Conservation (phyloP, 2,797 vertebrate species). For the Rhincodon typus region DNA sequence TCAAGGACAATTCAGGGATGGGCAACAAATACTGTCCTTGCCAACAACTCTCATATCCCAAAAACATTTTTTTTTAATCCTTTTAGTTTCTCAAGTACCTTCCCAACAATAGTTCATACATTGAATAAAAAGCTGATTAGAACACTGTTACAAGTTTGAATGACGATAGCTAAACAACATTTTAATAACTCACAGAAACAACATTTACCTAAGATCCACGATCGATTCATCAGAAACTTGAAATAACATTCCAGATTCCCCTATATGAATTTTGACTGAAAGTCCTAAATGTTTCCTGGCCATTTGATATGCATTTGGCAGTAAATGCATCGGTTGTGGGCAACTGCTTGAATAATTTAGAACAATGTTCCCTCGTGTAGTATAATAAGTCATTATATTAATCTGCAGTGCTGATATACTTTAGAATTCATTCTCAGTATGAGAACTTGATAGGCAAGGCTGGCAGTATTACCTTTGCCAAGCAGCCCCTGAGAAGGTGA, state of each 20-base stretch:
- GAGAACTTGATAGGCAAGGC: background rate
- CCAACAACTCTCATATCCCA: no score
- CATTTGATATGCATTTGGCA: background rate
- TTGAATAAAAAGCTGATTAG: background rate
- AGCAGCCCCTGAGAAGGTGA: no score
- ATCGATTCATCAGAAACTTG: background rate
- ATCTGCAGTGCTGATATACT: background rate
- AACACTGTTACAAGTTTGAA: no score
- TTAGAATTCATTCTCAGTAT: background rate
- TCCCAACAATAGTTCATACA: background rate
- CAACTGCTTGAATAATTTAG: background rate
- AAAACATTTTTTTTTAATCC: no score
- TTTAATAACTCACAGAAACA: background rate
- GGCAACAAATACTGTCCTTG: no score
- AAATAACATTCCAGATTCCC: background rate
- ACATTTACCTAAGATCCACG: background rate
- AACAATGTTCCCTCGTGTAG: background rate
- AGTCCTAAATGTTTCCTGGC: background rate
- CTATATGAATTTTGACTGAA: background rate
- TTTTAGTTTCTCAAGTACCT: background rate
- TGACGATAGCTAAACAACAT: background rate
- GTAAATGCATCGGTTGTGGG: background rate
- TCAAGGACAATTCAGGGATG: no score
- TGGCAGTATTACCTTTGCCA: background rate
- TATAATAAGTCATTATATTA: background rate